Conservation (phyloP, 1,140 invertebrate species). For the Cydia splendana region DNA sequence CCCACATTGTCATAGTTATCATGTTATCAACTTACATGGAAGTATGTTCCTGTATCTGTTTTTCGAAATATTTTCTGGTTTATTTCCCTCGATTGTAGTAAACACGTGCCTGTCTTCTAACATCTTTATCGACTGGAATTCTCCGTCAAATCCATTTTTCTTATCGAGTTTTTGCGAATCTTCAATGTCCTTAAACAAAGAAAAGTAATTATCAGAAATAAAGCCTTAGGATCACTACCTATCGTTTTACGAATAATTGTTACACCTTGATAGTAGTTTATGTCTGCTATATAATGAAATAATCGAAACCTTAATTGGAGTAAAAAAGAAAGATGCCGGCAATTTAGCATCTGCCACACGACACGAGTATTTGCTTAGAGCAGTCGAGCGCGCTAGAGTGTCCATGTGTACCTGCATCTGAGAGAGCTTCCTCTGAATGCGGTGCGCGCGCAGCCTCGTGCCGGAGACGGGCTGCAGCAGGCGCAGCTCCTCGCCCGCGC, state of each 20-base stretch:
- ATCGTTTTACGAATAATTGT: too few relatives aligned
- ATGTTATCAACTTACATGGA: slow-evolving; percentile 84
- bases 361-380: too few relatives aligned
- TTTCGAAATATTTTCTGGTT: slow-evolving; percentile 94
- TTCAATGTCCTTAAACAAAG: slow-evolving; percentile 69
- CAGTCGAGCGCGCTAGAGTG: slow-evolving; percentile 2
- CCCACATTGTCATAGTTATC: too few relatives aligned
- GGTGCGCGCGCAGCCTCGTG: slow-evolving; percentile 95
- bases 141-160: slow-evolving; percentile 94
- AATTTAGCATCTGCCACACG: too few relatives aligned
- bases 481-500: slow-evolving; percentile 96
- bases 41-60: slow-evolving; percentile 99
- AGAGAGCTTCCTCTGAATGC: slow-evolving; percentile 93
- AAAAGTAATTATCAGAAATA: neutral
- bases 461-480: slow-evolving; percentile 97
- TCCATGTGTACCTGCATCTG: slow-evolving; percentile 73
- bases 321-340: too few relatives aligned
- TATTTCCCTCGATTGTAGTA: slow-evolving; percentile 93
- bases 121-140: slow-evolving; percentile 97
- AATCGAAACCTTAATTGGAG: too few relatives aligned
- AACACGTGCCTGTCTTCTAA: slow-evolving; percentile 95
- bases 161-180: slow-evolving; percentile 48
- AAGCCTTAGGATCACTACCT: too few relatives aligned
- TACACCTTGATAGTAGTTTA: too few relatives aligned
- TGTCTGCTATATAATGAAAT: too few relatives aligned